phyloP scores from a whole-genome alignment of 2,797 vertebrate genomes.

The Lepus townsendii region DNA sequence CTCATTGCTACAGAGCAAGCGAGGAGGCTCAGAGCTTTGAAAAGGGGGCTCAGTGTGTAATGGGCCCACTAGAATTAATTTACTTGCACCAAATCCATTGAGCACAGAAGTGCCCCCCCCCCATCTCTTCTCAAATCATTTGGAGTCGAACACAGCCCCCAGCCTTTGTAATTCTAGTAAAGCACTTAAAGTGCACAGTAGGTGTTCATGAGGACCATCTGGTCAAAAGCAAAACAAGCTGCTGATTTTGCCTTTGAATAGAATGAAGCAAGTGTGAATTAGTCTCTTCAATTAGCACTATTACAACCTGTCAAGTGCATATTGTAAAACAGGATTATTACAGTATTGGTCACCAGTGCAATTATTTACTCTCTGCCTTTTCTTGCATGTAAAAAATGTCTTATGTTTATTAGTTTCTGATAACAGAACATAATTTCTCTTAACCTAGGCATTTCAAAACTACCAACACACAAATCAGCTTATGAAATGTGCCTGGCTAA shows the following conservation, averaged over 20 bases:
- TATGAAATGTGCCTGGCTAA: conserved; percentile 83
- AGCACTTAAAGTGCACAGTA: conserved; percentile 99
- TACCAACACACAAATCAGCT: conserved; percentile 83
- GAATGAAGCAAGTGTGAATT: conserved; percentile 94
- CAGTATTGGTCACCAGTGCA: conserved; percentile 95
- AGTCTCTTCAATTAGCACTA: conserved; percentile 99
- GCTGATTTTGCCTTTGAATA: conserved; percentile 93
- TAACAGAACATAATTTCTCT: conserved; percentile 87
- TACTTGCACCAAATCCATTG: conserved; percentile 94
- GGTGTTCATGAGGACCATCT: conserved; percentile 99
- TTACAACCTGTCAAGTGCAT: conserved; percentile 97
- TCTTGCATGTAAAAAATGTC: conserved; percentile 91
- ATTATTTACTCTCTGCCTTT: conserved; percentile 93
- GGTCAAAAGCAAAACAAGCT: conserved; percentile 96
- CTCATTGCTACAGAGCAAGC: conserved; percentile 94
- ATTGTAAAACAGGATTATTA: conserved; percentile 95
- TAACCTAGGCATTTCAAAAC: conserved; percentile 86
- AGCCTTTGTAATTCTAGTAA: conserved; percentile 99
- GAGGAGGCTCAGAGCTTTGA: conserved; percentile 93
- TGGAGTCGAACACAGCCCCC: conserved; percentile 93
- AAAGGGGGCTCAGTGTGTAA: conserved; percentile 93
- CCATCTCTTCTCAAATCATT: conserved; percentile 91
- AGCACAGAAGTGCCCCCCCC: conserved; percentile 85
- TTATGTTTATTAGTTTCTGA: conserved; percentile 89
- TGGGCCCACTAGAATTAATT: conserved; percentile 94